These are phyloP conservation scores for Zoroaster sp. DNA, from an alignment of 53 echinoderm and acorn worm genomes.

Conservation along the genomic window DNA sequence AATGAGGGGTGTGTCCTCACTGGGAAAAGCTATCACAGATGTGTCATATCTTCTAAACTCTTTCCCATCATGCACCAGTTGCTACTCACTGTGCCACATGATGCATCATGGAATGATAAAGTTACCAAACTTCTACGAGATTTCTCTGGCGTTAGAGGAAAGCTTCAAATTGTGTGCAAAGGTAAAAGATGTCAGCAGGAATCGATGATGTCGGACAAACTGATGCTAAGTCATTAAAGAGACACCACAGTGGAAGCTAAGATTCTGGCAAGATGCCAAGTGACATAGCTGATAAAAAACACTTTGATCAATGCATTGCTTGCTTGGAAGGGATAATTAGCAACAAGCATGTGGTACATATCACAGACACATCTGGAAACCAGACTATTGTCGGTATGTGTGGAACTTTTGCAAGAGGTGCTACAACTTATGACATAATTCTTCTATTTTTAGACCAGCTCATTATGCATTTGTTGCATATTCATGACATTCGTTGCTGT, in stretches of 20 bases:
- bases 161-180: background rate
- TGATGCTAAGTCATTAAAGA: background rate
- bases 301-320: background rate
- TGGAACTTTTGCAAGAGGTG: background rate
- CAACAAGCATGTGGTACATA: background rate
- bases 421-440: constrained; percentile 3
- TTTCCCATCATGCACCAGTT: constrained; percentile 87
- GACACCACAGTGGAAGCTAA: background rate
- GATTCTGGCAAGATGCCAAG: background rate
- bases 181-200: background rate
- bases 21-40: constrained; percentile 19
- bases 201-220: background rate
- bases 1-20: background rate
- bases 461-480: constrained; percentile 59
- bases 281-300: background rate
- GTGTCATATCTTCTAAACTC: constrained; percentile 17
- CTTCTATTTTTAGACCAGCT: constrained; percentile 70
- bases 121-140: background rate
- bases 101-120: background rate
- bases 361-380: background rate
- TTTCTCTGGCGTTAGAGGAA: background rate
- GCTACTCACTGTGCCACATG: constrained; percentile 28
- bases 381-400: constrained; percentile 25
- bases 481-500: constrained; percentile 82
- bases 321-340: background rate